These are phyloP conservation scores for Zosterops japonicus DNA, from an alignment of 2,113 vertebrate genomes.

Conservation along the genomic window DNA sequence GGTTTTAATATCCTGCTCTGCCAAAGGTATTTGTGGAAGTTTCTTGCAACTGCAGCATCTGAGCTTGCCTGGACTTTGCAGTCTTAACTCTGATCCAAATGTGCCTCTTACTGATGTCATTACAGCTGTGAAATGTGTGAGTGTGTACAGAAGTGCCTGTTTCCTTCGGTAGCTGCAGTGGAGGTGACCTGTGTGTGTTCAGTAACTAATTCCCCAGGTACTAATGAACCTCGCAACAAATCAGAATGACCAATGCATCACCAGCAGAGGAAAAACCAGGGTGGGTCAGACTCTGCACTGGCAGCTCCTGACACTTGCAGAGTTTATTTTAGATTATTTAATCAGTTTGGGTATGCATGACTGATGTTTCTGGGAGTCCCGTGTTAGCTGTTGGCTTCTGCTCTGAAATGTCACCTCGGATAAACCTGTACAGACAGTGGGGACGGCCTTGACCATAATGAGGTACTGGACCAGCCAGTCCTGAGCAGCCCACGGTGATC, in stretches of 20 bases:
- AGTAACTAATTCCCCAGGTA: conserved; percentile 47
- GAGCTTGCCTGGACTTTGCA: background rate
- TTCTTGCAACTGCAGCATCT: background rate
- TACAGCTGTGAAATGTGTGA: background rate
- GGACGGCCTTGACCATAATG: accelerated
- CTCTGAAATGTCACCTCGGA: background rate
- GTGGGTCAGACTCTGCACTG: background rate
- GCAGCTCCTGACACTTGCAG: background rate
- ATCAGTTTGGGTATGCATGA: background rate
- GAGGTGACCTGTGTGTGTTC: conserved; percentile 33
- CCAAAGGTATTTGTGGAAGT: conserved; percentile 41
- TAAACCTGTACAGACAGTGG: background rate
- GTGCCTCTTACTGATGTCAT: conserved; percentile 16
- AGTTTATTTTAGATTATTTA: background rate
- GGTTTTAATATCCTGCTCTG: conserved; percentile 48
- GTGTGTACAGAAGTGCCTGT: conserved; percentile 35
- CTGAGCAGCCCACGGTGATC: background rate
- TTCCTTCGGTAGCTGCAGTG: conserved; percentile 21
- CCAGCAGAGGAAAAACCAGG: background rate
- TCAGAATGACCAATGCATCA: conserved; percentile 14
- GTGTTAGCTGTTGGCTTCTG: background rate
- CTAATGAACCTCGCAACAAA: conserved; percentile 56
- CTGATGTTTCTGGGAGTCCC: background rate
- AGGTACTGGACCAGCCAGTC: background rate
- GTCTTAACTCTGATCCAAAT: background rate